Evolutionary conservation across 2,888 invertebrate species (phyloP), one percentile per base, ranked within the genome.

Genomic region (Acleris emargana): DNA sequence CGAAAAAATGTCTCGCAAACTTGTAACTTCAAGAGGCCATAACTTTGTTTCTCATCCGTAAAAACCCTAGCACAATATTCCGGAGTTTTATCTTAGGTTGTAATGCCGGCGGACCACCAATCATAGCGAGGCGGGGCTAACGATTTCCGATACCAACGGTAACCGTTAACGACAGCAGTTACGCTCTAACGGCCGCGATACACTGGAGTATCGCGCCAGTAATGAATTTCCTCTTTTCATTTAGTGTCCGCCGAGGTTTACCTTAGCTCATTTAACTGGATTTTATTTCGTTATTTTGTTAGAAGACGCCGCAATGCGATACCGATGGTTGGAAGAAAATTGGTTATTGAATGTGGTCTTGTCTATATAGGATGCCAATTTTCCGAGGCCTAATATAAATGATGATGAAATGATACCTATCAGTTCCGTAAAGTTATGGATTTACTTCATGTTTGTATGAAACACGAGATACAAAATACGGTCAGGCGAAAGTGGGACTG

Each of bases 211-310:
- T 81, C 76, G 79, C 76, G 62, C 58, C 68, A 54, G 76, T 82
- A 85, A 87, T 84, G 86, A 86, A 86, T 86, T 82, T 81, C 80
- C 80, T 80, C 80, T 79, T 83, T 83, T 85, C 82, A 82, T 86
- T 86, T 82, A 80, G 76, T 79, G 74, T 72, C 71, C 76, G 73
- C 69, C 49, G 62, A 64, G 73, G 77, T 70, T 80, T 78, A 80
- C 77, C 76, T 77, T 67, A 69, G 69, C 71, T 72, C 68, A 63
- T 70, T 68, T 64, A 55, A 42, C 25, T 53, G 52, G 47, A 25
- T 53, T 63, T 58, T 59, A 58, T 64, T 64, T 59, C 53, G 28
- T 53, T 59, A 58, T 64, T 64, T 59, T 49, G 28, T 53, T 64
- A 64, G 42, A 49, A 54, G 58, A 20, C 45, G 58, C 25, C 49